Base-by-base conservation (phyloP, 2,797 vertebrate genomes). In the Rachycentron canadum region DNA sequence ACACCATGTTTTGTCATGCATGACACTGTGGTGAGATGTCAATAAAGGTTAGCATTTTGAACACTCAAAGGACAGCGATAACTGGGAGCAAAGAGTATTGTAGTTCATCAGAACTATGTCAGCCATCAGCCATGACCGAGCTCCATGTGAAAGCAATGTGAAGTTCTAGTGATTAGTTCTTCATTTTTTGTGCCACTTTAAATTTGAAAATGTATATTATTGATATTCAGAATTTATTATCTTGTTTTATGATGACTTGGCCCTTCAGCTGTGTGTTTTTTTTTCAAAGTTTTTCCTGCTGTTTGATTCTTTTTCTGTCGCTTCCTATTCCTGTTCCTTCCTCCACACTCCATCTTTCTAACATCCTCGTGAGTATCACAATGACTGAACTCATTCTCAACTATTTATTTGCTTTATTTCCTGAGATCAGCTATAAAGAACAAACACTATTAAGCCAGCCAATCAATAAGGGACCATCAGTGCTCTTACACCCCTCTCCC, bases 371-470 rank as follows among this genome's bases (percentile, higher is more conserved):
- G 74, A 78, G 84, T 78, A 85, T 88, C 85, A 30, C 78, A 73
- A 77, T 80, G 83, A 90, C 89, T 85, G 83, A 92, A 87, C 90
- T 93, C 89, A 86, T 93, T 93, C 88, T 91, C 85, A 89, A 90
- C 92, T 89, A 93, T 95, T 94, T 93, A 94, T 95, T 94, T 89
- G 84, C 91, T 94, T 95, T 94, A 94, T 95, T 95, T 95, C 93
- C 95, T 92, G 92, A 92, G 95, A 94, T 95, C 93, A 94, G 94
- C 95, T 94, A 94, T 95, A 94, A 94, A 95, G 92, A 94, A 95
- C 93, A 95, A 96, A 96, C 93, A 95, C 94, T 94, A 95, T 96
- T 96, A 95, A 95, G 91, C 79, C 81, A 90, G 86, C 86, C 91
- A 94, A 95, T 96, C 95, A 95, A 95, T 96, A 96, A 82, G 77